Evolutionary conservation across 2,888 invertebrate genomes (phyloP).

Genomic region (Phania funesta): DNA sequence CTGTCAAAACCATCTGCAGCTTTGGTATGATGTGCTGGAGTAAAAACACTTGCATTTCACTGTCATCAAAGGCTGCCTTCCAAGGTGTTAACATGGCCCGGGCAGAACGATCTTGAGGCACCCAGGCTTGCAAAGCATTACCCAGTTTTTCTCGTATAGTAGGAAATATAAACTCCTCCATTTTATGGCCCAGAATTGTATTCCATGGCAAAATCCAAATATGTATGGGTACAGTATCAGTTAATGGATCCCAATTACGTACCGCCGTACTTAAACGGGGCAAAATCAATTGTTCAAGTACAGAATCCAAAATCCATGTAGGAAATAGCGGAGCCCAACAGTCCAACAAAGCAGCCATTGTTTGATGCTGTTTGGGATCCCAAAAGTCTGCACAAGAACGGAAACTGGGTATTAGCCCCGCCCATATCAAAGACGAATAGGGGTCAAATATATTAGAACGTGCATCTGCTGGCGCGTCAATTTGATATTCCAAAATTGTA

Average conservation of each 20-base stretch:
- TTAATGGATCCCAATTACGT: constrained; percentile 96
- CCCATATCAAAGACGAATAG: constrained; percentile 92
- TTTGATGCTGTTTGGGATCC: constrained; percentile 90
- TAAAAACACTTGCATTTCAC: constrained; percentile 89
- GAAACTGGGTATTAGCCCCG: constrained; percentile 91
- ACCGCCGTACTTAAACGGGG: constrained; percentile 89
- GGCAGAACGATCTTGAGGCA: constrained; percentile 96
- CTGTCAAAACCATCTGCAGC: constrained; percentile 86
- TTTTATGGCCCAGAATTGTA: constrained; percentile 86
- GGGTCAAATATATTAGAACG: constrained; percentile 82
- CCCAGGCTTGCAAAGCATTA: constrained; percentile 94
- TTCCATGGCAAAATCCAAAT: constrained; percentile 99
- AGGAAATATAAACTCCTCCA: constrained; percentile 86
- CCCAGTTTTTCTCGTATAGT: constrained; percentile 95
- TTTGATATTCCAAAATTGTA: constrained; percentile 81
- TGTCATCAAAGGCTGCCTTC: constrained; percentile 87
- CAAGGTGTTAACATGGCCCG: constrained; percentile 95
- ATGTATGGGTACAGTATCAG: constrained; percentile 97
- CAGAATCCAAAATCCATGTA: constrained; percentile 89
- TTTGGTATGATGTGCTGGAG: constrained; percentile 94
- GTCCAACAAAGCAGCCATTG: constrained; percentile 89
- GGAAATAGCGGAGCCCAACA: constrained; percentile 91
- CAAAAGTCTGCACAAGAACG: constrained; percentile 85
- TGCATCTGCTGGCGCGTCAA: constrained; percentile 71
- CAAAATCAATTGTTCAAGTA: constrained; percentile 90